phyloP scores from a whole-genome alignment of 1,140 invertebrate genomes.

The Pseudomyrmex concolor region DNA sequence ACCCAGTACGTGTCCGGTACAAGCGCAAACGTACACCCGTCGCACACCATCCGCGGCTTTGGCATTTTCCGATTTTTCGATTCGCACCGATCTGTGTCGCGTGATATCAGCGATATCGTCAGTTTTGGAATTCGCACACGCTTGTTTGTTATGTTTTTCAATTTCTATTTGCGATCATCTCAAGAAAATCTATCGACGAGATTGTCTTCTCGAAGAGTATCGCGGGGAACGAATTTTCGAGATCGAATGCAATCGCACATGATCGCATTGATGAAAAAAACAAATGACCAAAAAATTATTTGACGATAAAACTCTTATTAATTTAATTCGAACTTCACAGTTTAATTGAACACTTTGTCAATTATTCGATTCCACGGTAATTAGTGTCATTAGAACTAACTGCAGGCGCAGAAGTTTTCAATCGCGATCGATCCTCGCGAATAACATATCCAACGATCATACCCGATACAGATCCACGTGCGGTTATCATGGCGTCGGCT shows the following conservation, averaged over 20 bases:
- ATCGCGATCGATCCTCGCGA: background rate
- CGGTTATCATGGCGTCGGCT: background rate
- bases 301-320: background rate
- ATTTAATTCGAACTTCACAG: background rate
- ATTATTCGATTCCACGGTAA: background rate
- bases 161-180: background rate
- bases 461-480: too few species aligned
- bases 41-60: slow-evolving; percentile 56
- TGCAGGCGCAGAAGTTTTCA: too few species aligned
- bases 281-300: background rate
- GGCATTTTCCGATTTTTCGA: slow-evolving; percentile 77
- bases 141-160: background rate
- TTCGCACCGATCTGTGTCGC: slow-evolving; percentile 23
- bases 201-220: background rate
- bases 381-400: background rate
- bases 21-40: slow-evolving; percentile 67
- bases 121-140: background rate
- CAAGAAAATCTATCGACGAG: background rate
- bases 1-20: slow-evolving; percentile 80
- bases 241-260: background rate
- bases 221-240: background rate
- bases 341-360: background rate
- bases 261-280: background rate
- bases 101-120: background rate
- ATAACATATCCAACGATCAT: background rate